These are phyloP conservation scores for Platichthys stellatus DNA, from an alignment of 2,113 vertebrate species.

Conservation along the genomic window DNA sequence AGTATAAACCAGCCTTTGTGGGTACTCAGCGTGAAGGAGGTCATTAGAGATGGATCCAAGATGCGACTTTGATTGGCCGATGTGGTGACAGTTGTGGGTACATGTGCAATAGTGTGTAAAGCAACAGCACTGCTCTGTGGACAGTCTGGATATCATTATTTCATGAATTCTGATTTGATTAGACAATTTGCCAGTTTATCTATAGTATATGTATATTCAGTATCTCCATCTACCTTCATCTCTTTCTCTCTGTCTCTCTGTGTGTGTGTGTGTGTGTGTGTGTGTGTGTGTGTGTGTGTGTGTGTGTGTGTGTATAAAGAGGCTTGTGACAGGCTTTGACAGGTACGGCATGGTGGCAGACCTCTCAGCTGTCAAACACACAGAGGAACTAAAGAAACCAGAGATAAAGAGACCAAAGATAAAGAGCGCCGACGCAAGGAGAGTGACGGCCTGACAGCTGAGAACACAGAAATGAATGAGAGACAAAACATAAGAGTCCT, in stretches of 20 bases:
- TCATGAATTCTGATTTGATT: not conserved
- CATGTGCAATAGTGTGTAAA: too few relatives aligned
- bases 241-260: constrained; percentile 18
- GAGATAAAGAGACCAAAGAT: constrained; percentile 51
- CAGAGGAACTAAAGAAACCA: constrained; percentile 45
- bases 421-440: constrained; percentile 18
- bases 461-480: constrained; percentile 27
- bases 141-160: too few relatives aligned
- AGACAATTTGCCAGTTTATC: constrained; percentile 4
- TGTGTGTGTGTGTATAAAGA: constrained; percentile 21
- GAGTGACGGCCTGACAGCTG: constrained; percentile 37
- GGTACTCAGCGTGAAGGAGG: not conserved
- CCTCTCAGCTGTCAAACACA: constrained; percentile 69
- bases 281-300: constrained; percentile 19
- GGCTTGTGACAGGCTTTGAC: constrained; percentile 70
- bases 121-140: too few relatives aligned
- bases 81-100: too few relatives aligned
- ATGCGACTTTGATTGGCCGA: not conserved
- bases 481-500: constrained; percentile 40
- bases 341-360: constrained; percentile 53
- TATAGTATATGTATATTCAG: not conserved
- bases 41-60: not conserved
- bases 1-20: not conserved
- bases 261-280: constrained; percentile 20
- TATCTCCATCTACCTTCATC: not conserved